A percentile compares a stretch with the other conserved stretches of the same genome.
phyloP scores from a whole-genome alignment of 2,797 vertebrate genomes.

The Aulostomus chinensis region DNA sequence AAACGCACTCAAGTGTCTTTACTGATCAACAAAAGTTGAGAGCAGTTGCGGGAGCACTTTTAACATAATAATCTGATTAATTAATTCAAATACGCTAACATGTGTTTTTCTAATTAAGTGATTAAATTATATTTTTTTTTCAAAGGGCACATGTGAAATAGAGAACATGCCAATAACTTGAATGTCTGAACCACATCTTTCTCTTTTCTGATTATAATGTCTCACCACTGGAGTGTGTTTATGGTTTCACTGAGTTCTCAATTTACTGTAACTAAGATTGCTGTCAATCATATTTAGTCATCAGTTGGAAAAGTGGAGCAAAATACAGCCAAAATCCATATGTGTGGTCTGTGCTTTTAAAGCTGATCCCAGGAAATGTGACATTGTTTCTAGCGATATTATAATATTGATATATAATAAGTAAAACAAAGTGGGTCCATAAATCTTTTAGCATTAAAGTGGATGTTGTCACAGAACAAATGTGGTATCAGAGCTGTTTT shows the following conservation, averaged over 20 bases:
- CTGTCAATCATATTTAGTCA: slow-evolving; percentile 17
- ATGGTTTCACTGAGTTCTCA: background rate
- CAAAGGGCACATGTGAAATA: too few relatives aligned
- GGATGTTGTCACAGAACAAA: background rate
- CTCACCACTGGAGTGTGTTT: background rate
- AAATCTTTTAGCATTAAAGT: slow-evolving; percentile 13
- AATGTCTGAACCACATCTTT: background rate
- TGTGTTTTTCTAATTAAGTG: too few relatives aligned
- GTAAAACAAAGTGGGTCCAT: slow-evolving; percentile 4
- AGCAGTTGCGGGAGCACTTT: slow-evolving; percentile 7
- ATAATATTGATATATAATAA: background rate
- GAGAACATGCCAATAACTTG: background rate
- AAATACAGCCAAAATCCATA: background rate
- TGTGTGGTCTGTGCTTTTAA: background rate
- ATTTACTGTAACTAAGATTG: slow-evolving; percentile 13
- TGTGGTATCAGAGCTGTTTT: slow-evolving; percentile 22
- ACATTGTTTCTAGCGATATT: background rate
- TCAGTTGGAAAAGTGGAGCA: slow-evolving; percentile 6
- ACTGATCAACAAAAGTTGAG: too few relatives aligned
- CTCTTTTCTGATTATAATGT: background rate
- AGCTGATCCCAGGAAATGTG: slow-evolving; percentile 3
- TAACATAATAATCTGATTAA: too few relatives aligned
- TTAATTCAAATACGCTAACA: too few relatives aligned
- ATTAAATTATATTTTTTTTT: too few relatives aligned
- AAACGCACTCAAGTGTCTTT: too few relatives aligned